Evolutionary conservation across 2,113 vertebrate species (phyloP).

Genomic region (Pungitius pungitius): DNA sequence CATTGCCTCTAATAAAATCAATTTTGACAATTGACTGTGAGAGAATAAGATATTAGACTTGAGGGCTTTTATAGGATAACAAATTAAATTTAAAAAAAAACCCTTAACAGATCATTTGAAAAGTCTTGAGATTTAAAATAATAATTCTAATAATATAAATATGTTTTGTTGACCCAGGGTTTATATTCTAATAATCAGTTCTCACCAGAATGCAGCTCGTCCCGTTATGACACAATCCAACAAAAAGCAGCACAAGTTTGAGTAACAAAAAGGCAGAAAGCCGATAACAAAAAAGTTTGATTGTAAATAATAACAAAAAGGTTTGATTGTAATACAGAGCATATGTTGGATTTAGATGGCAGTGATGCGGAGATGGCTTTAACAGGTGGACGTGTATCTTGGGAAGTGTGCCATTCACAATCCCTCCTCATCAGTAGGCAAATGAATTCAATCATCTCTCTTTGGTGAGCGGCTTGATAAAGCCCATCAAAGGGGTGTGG

Average conservation of each 20-base stretch:
- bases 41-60: constrained; percentile 32
- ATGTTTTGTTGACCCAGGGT: neutral
- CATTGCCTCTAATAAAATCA: constrained; percentile 65
- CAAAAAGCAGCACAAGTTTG: neutral
- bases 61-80: constrained; percentile 19
- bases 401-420: constrained; percentile 54
- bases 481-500: constrained; percentile 65
- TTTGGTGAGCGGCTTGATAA: constrained; percentile 66
- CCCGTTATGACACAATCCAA: neutral
- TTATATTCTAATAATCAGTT: neutral
- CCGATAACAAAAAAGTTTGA: constrained; percentile 51
- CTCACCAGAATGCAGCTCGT: neutral
- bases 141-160: neutral
- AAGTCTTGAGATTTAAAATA: neutral
- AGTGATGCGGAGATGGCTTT: constrained; percentile 60
- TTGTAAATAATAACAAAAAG: constrained; percentile 54
- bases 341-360: constrained; percentile 57
- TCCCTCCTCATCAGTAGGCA: constrained; percentile 70
- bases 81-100: neutral
- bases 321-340: constrained; percentile 59
- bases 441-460: constrained; percentile 72
- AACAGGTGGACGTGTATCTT: constrained; percentile 59
- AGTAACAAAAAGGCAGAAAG: constrained; percentile 37
- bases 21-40: constrained; percentile 43
- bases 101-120: constrained; percentile 7